These are phyloP conservation scores for Papilio aristodemus DNA, from an alignment of 1,140 invertebrate species.

Conservation along the genomic window DNA sequence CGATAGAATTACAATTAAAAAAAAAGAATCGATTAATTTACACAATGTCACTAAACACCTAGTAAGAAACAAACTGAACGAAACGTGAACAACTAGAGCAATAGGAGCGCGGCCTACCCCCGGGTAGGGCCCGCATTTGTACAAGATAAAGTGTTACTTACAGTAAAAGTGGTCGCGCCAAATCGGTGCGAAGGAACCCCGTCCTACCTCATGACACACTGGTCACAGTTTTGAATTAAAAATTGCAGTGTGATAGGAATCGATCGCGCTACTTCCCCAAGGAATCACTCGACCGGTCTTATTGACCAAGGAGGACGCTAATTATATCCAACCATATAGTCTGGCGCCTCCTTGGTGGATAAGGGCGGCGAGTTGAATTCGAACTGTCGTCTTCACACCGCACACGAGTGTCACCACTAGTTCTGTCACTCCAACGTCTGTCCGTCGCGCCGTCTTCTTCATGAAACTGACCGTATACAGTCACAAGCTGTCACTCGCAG, in stretches of 20 bases:
- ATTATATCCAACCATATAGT: slow-evolving; percentile 52
- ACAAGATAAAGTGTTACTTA: slow-evolving; percentile 42
- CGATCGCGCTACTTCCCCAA: slow-evolving; percentile 45
- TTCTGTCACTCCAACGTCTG: slow-evolving; percentile 19
- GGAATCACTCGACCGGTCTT: slow-evolving; percentile 51
- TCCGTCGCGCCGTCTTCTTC: background rate
- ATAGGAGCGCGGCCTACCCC: background rate
- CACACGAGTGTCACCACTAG: background rate
- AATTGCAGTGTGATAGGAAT: slow-evolving; percentile 68
- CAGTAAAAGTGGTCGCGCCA: slow-evolving; percentile 32
- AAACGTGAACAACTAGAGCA: slow-evolving; percentile 25
- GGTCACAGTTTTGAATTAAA: slow-evolving; percentile 72
- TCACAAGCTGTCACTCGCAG: background rate
- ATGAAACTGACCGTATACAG: background rate
- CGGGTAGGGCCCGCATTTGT: slow-evolving; percentile 40
- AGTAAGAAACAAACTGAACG: slow-evolving; percentile 37
- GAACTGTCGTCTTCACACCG: slow-evolving; percentile 1
- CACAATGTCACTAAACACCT: slow-evolving; percentile 41
- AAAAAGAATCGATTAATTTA: slow-evolving; percentile 45
- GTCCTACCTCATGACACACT: slow-evolving; percentile 58
- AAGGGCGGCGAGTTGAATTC: slow-evolving; percentile 49
- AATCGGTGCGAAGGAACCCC: slow-evolving; percentile 43
- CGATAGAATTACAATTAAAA: slow-evolving; percentile 52
- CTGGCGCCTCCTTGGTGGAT: slow-evolving; percentile 39
- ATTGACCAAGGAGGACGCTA: slow-evolving; percentile 36